Conservation (phyloP, 1,140 invertebrate genomes). For the Marisa cornuarietis region DNA sequence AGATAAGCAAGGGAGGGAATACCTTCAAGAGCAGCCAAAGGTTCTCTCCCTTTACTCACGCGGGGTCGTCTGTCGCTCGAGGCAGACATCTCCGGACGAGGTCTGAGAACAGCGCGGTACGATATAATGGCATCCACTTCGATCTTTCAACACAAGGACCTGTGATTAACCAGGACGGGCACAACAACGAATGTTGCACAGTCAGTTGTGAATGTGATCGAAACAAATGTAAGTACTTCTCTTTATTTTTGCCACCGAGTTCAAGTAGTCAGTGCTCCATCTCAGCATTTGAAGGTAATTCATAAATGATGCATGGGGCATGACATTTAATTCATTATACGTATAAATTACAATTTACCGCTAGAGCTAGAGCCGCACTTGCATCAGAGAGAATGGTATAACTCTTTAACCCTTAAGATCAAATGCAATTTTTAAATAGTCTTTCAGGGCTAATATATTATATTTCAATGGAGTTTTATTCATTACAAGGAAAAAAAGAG, state of each 20-base stretch:
- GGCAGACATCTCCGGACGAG: conserved; percentile 16
- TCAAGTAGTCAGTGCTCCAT: too few relatives aligned
- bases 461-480: too few relatives aligned
- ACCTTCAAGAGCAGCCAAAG: conserved; percentile 9
- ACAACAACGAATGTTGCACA: not conserved
- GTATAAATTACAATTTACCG: too few relatives aligned
- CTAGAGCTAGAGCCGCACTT: too few relatives aligned
- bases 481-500: too few relatives aligned
- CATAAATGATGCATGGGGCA: too few relatives aligned
- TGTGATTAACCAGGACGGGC: not conserved
- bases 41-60: conserved; percentile 22
- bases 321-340: too few relatives aligned
- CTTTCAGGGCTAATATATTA: too few relatives aligned
- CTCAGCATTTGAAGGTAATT: too few relatives aligned
- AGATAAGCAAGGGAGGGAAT: conserved; percentile 18
- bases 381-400: too few relatives aligned
- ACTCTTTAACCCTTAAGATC: too few relatives aligned
- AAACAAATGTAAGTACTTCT: not conserved
- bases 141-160: not conserved
- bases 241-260: not conserved
- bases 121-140: not conserved
- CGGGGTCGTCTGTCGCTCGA: conserved; percentile 7
- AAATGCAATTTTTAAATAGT: too few relatives aligned
- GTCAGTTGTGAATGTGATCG: not conserved
- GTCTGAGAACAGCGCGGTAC: conserved; percentile 15